Conservation (phyloP, 2,888 invertebrate genomes). For the Hyppa rectilinea region DNA sequence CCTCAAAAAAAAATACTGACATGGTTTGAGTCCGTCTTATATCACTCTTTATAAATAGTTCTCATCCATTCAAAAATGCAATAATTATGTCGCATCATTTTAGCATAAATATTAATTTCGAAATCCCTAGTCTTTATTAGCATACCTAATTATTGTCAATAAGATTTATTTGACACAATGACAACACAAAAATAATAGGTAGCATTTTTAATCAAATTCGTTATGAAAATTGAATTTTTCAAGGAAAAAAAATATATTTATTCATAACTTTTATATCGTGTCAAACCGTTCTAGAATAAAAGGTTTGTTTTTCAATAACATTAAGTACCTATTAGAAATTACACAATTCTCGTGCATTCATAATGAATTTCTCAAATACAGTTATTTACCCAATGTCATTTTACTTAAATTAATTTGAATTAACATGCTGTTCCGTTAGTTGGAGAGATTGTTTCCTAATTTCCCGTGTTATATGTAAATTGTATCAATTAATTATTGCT, state of each 20-base stretch:
- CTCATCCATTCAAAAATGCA: conserved; percentile 1
- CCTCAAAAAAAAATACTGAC: too few relatives aligned
- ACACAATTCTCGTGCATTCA: conserved; percentile 14
- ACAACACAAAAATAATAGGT: conserved; percentile 19
- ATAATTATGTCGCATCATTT: not conserved
- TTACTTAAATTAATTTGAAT: conserved; percentile 16
- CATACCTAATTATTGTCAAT: conserved; percentile 25
- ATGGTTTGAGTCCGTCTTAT: too few relatives aligned
- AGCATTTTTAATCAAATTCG: conserved; percentile 30
- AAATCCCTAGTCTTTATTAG: conserved; percentile 12
- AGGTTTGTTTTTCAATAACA: not conserved
- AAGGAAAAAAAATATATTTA: conserved; percentile 11
- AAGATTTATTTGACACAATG: conserved; percentile 36
- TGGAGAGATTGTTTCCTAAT: conserved; percentile 34
- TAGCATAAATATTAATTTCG: conserved; percentile 18
- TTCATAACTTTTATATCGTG: conserved; percentile 15
- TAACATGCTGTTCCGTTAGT: conserved; percentile 16
- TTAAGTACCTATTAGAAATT: conserved; percentile 5
- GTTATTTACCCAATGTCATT: conserved; percentile 29
- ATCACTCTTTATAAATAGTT: not conserved
- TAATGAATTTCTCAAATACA: conserved; percentile 1
- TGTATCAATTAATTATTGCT: conserved; percentile 10
- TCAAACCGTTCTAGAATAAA: not conserved
- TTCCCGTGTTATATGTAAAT: conserved; percentile 34
- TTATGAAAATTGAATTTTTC: conserved; percentile 18